A percentile compares a stretch with the other conserved stretches of the same genome.
phyloP scores from a whole-genome alignment of 2,113 vertebrate genomes.

The Pseudonaja textilis region DNA sequence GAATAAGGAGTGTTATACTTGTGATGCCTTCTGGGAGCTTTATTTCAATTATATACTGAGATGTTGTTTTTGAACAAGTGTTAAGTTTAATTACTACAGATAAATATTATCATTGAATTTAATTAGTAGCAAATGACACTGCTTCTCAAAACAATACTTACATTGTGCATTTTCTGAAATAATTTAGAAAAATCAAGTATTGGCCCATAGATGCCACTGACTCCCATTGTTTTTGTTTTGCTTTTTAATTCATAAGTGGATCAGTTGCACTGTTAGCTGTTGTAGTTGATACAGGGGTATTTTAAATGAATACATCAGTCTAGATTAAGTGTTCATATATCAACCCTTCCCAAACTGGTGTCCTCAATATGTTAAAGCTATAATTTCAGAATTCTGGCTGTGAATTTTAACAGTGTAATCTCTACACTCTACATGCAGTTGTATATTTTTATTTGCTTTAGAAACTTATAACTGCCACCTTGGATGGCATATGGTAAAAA shows the following conservation, averaged over 20 bases:
- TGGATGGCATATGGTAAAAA: neutral
- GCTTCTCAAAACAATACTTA: neutral
- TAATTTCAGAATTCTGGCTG: neutral
- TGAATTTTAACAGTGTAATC: neutral
- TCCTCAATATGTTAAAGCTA: neutral
- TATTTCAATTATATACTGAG: neutral
- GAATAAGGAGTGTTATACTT: neutral
- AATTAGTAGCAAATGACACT: neutral
- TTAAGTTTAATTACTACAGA: neutral
- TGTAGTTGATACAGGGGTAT: neutral
- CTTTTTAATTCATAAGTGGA: neutral
- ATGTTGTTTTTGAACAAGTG: neutral
- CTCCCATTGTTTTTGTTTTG: neutral
- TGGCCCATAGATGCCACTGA: neutral
- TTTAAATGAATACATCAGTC: neutral
- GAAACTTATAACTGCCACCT: neutral
- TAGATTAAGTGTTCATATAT: neutral
- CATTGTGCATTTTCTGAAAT: neutral
- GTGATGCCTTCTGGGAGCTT: neutral
- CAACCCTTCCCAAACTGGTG: neutral
- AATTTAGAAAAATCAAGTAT: neutral
- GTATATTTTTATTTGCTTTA: neutral
- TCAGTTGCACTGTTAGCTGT: neutral
- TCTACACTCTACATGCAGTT: neutral
- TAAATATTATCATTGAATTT: neutral